These are phyloP conservation scores for Tenthredo livida DNA, from an alignment of 2,888 invertebrate species.

Conservation along the genomic window DNA sequence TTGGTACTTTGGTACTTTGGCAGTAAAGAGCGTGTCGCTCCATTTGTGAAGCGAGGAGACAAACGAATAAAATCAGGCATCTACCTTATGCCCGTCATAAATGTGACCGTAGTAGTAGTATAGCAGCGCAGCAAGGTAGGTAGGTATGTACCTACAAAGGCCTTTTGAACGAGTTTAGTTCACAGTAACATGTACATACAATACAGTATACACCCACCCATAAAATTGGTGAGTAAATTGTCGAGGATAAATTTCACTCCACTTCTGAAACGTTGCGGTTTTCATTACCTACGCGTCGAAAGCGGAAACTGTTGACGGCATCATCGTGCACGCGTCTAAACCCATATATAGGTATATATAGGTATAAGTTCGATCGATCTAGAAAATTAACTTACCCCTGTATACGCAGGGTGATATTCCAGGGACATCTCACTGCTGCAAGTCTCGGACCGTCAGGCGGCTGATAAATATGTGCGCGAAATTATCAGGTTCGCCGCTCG, in stretches of 20 bases:
- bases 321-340: neutral
- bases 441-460: too few relatives aligned
- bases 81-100: neutral
- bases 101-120: neutral
- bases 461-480: too few relatives aligned
- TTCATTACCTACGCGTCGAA: neutral
- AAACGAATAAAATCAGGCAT: slow-evolving; percentile 14
- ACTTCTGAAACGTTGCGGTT: neutral
- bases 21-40: slow-evolving; percentile 12
- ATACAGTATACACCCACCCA: neutral
- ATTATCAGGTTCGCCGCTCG: too few relatives aligned
- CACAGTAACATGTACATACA: neutral
- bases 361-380: too few relatives aligned
- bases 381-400: neutral
- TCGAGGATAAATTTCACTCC: slow-evolving; percentile 7
- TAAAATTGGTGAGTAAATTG: neutral
- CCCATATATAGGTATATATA: too few relatives aligned
- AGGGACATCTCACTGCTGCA: too few relatives aligned
- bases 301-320: neutral
- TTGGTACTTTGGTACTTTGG: slow-evolving; percentile 10
- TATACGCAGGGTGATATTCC: too few relatives aligned
- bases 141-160: neutral
- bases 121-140: too few relatives aligned
- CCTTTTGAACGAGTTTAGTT: neutral
- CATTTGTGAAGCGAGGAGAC: neutral